A percentile compares a stretch with the other conserved stretches of the same genome.
Conservation (phyloP, 1,140 invertebrate genomes). For the Psix sp. region DNA sequence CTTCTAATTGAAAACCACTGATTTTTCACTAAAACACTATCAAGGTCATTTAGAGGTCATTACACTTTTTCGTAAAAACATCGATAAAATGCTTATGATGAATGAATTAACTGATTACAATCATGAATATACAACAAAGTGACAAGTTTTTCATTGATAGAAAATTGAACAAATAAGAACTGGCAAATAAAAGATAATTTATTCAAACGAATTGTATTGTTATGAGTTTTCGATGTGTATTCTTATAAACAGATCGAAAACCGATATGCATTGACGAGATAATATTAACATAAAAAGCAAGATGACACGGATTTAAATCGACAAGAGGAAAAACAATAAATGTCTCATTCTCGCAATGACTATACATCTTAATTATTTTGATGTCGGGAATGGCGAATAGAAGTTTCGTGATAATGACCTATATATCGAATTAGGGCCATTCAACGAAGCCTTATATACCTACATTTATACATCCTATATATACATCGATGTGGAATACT, state of each 20-base stretch:
- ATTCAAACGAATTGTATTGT: no score
- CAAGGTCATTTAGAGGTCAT: conserved; percentile 49
- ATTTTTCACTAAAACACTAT: background rate
- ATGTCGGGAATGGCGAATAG: conserved; percentile 52
- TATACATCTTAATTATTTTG: conserved; percentile 40
- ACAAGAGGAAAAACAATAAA: conserved; percentile 42
- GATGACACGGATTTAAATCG: conserved; percentile 2
- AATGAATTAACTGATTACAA: no score
- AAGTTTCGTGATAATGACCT: conserved; percentile 63
- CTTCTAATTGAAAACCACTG: no score
- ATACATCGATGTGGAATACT: conserved; percentile 28
- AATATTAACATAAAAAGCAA: conserved; percentile 4
- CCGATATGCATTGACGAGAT: no score
- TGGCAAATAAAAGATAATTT: no score
- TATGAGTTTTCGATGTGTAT: no score
- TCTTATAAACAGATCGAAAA: no score
- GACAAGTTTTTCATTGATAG: no score
- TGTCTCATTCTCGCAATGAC: conserved; percentile 28
- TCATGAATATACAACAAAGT: no score
- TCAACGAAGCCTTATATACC: conserved; percentile 58
- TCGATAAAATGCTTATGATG: background rate
- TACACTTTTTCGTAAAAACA: conserved; percentile 2
- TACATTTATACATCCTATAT: conserved; percentile 51
- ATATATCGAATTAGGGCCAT: conserved; percentile 63
- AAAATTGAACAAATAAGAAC: no score